Evolutionary conservation across 2,888 invertebrate genomes (phyloP).

Genomic region (Acanthosoma haemorrhoidale): DNA sequence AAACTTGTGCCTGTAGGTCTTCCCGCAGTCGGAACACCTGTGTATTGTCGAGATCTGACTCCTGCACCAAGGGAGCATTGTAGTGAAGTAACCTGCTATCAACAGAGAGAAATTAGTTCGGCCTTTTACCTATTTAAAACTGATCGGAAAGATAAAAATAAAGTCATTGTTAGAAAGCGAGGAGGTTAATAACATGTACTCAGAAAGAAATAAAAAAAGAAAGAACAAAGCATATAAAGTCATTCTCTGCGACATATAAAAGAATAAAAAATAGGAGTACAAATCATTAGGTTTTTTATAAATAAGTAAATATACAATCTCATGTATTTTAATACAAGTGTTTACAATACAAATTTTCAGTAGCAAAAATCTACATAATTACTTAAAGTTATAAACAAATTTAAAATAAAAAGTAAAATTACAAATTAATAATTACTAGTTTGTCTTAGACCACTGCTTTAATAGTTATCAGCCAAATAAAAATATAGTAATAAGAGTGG

Average conservation of each 20-base stretch:
- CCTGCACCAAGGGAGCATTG: slow-evolving; percentile 7
- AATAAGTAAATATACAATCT: no score
- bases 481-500: no score
- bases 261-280: background rate
- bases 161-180: slow-evolving; percentile 13
- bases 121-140: background rate
- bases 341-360: no score
- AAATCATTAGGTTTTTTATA: no score
- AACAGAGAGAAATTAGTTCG: background rate
- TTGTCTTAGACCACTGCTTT: no score
- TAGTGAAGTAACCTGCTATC: slow-evolving; percentile 18
- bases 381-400: no score
- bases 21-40: slow-evolving; percentile 17
- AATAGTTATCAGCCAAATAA: no score
- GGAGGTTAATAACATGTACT: slow-evolving; percentile 10
- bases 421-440: no score
- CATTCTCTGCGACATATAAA: background rate
- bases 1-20: slow-evolving; percentile 25
- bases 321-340: no score
- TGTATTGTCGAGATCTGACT: slow-evolving; percentile 10
- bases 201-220: background rate
- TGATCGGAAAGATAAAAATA: background rate
- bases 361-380: no score
- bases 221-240: background rate
- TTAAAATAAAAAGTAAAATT: no score